Conservation (phyloP, 2,888 invertebrate genomes). For the Colostygia pectinataria region DNA sequence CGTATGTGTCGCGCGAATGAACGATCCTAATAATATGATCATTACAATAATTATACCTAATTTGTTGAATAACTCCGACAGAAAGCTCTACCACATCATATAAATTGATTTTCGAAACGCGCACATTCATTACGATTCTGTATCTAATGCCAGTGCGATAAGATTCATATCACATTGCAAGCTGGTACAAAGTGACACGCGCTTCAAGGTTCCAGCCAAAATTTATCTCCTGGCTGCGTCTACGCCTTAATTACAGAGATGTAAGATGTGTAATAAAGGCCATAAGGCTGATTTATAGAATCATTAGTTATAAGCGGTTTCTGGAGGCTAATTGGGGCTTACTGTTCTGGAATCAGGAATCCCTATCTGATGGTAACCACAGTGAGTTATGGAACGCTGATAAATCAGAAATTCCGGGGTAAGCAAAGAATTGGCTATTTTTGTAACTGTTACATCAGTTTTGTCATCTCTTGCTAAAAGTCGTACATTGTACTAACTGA, state of each 20-base stretch:
- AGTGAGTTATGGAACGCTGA: slow-evolving; percentile 19
- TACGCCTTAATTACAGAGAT: slow-evolving; percentile 71
- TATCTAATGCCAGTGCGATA: not conserved
- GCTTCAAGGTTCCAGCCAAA: slow-evolving; percentile 39
- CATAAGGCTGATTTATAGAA: slow-evolving; percentile 75
- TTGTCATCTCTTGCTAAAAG: no score
- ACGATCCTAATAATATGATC: no score
- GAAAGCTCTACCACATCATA: no score
- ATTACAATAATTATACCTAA: no score
- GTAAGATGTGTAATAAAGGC: slow-evolving; percentile 77
- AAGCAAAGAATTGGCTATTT: slow-evolving; percentile 6
- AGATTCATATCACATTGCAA: not conserved
- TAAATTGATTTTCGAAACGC: not conserved
- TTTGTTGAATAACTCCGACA: no score
- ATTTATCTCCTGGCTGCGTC: slow-evolving; percentile 54
- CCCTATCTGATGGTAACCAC: slow-evolving; percentile 28
- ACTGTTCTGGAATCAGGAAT: slow-evolving; percentile 40
- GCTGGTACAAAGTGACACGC: slow-evolving; percentile 10
- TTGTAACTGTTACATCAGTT: not conserved
- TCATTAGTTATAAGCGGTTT: slow-evolving; percentile 74
- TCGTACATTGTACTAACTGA: no score
- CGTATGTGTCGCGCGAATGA: no score
- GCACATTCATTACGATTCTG: not conserved
- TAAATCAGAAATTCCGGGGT: slow-evolving; percentile 10
- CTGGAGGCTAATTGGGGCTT: slow-evolving; percentile 62